Evolutionary conservation across 2,113 vertebrate species (phyloP), one percentile per base, ranked within the genome.

Genomic region (Lepus timidus): DNA sequence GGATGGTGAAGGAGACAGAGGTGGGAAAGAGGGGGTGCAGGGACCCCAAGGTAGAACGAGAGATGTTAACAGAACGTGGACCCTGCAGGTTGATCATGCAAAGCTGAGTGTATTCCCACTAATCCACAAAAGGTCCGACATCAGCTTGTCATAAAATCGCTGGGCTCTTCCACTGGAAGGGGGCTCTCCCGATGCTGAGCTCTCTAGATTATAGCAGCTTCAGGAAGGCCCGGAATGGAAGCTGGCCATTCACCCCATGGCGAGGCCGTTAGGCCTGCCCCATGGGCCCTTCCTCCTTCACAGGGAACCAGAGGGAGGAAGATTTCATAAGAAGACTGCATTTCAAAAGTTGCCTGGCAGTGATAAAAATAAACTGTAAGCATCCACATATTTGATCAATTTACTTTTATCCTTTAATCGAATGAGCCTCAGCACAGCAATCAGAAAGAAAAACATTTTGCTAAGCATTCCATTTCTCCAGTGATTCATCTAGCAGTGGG

Each of bases 361-460:
- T 0, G 68, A 95, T 93, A 94, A 96, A 96, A 96, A 95, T 83
- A 95, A 90, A 95, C 82, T 88, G 73, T 29, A 23, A 79, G 76
- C 25, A 20, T 80, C 75, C 96, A 95, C 97, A 97, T 97, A 95
- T 94, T 97, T 97, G 91, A 97, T 97, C 96, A 94, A 97, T 97
- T 97, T 97, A 90, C 96, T 89, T 97, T 97, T 84, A 97, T 97
- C 97, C 96, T 96, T 93, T 97, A 96, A 97, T 97, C 62, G 76
- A 97, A 95, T 95, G 92, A 96, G 81, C 88, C 93, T 52, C 82
- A 83, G 92, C 62, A 62, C 93, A 80, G 80, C 86, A 97, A 97
- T 97, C 96, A 96, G 96, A 93, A 97, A 97, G 97, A 91, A 95
- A 97, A 97, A 96, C 93, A 97, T 97, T 97, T 97, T 95, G 96